Conservation (phyloP, 2,888 invertebrate genomes). For the Holacanthella duospinosa region DNA sequence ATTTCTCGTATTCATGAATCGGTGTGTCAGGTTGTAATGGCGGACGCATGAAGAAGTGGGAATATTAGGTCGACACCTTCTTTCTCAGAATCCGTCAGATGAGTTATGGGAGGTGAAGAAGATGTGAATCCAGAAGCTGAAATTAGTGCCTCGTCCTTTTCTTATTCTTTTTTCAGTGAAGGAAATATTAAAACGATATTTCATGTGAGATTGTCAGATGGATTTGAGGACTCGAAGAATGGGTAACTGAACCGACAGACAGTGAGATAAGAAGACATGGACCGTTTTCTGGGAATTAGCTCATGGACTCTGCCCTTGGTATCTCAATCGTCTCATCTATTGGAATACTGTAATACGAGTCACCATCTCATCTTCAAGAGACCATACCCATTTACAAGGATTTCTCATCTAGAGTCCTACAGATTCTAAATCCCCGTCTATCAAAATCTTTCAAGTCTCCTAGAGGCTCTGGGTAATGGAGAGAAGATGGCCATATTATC, state of each 20-base stretch:
- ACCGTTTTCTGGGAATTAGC: neutral
- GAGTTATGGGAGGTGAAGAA: constrained; percentile 28
- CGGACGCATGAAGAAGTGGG: neutral
- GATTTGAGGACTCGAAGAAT: constrained; percentile 14
- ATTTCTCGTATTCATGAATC: neutral
- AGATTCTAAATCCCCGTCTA: neutral
- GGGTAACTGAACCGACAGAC: neutral
- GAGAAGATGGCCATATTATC: constrained; percentile 9
- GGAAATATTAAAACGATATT: constrained; percentile 38
- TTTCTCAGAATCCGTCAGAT: constrained; percentile 15
- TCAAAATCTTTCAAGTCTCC: constrained; percentile 7
- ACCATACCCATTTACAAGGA: neutral
- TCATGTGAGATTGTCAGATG: constrained; percentile 36
- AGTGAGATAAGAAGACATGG: neutral
- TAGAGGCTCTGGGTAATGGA: neutral
- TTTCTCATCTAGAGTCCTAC: neutral
- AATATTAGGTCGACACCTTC: constrained; percentile 4
- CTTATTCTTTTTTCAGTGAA: constrained; percentile 14
- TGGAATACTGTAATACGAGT: neutral
- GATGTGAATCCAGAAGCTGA: constrained; percentile 31
- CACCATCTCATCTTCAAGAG: neutral
- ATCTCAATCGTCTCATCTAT: constrained; percentile 3
- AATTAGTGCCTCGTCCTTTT: constrained; percentile 33
- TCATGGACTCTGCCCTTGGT: neutral
- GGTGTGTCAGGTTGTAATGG: neutral